Evolutionary conservation across 2,113 vertebrate species (phyloP).

Genomic region (Otis tarda): DNA sequence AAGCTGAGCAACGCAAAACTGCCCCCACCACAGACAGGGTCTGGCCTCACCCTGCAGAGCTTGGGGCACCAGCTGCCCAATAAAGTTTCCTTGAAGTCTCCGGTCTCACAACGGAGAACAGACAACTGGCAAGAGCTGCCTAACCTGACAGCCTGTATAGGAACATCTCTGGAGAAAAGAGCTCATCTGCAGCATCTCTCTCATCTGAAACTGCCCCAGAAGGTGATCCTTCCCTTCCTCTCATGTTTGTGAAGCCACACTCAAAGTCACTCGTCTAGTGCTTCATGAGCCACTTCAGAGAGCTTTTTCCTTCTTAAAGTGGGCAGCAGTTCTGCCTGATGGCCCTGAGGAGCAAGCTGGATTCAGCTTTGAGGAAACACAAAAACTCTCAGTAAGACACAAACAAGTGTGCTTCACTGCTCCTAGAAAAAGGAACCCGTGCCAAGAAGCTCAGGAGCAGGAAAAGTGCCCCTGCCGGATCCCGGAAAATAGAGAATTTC

Average conservation of each 20-base stretch:
- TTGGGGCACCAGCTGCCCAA: neutral
- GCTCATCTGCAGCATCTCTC: neutral
- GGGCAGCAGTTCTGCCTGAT: neutral
- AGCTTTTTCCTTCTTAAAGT: neutral
- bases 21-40: too few relatives aligned
- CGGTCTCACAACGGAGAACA: neutral
- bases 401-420: neutral
- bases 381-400: neutral
- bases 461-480: neutral
- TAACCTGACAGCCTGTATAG: fast-evolving
- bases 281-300: neutral
- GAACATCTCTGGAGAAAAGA: neutral
- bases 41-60: neutral
- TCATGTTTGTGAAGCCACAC: neutral
- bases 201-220: neutral
- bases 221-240: neutral
- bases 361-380: neutral
- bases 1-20: too few relatives aligned
- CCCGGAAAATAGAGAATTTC: too few relatives aligned
- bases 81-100: neutral
- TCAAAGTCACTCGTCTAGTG: neutral
- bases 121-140: fast-evolving
- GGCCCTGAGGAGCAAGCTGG: neutral
- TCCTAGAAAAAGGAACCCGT: neutral
- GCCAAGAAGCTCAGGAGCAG: neutral